phyloP scores from a whole-genome alignment of 2,113 vertebrate genomes.

The Trochalopteron elliotii region DNA sequence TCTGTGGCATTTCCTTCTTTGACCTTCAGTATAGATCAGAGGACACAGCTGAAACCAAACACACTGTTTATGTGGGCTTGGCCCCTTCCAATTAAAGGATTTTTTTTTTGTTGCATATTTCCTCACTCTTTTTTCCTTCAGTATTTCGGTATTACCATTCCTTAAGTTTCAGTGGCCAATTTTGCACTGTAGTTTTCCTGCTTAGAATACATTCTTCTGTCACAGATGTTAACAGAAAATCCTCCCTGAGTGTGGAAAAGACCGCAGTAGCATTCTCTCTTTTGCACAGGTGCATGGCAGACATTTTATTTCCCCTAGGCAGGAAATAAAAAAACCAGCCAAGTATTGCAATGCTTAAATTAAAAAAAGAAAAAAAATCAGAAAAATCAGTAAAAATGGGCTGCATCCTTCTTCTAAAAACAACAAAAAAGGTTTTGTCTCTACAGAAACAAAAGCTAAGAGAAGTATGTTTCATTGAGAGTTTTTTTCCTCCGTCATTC shows the following conservation, averaged over 20 bases:
- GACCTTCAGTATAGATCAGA: slow-evolving; percentile 74
- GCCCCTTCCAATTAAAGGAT: slow-evolving; percentile 45
- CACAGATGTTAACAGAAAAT: background rate
- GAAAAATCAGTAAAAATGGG: background rate
- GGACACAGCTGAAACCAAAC: slow-evolving; percentile 66
- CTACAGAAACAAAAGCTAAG: background rate
- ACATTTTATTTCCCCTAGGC: background rate
- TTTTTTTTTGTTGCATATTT: background rate
- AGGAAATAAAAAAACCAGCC: background rate
- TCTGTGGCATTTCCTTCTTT: slow-evolving; percentile 64
- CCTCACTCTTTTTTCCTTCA: background rate
- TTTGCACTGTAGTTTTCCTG: background rate
- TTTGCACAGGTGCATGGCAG: background rate
- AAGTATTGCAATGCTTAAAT: background rate
- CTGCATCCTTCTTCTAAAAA: background rate
- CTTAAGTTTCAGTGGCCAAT: background rate
- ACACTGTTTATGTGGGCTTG: slow-evolving; percentile 48
- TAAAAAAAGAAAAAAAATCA: background rate
- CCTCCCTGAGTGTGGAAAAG: background rate
- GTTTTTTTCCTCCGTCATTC: background rate
- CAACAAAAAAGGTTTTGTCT: background rate
- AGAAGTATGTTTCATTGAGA: background rate
- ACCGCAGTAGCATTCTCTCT: background rate
- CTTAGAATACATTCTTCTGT: background rate
- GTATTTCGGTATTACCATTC: background rate